Evolutionary conservation across 2,888 invertebrate genomes (phyloP), one percentile per base, ranked within the genome.

Genomic region (Toxonevra muliebris): DNA sequence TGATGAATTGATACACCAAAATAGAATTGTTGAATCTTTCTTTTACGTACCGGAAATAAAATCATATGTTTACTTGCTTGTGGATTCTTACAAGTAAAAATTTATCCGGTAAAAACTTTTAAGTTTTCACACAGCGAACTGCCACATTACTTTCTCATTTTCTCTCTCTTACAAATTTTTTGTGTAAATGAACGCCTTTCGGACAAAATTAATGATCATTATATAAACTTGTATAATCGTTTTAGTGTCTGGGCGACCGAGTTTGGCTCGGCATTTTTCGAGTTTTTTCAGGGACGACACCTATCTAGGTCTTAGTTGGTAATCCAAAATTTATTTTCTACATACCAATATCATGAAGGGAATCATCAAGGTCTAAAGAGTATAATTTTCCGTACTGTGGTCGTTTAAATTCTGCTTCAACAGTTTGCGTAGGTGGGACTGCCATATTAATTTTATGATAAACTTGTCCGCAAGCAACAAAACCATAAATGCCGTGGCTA

Each of bases 401-500:
- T 17, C 52, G 52, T 13, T 52, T 17, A 52, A 52, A 52, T n/a
- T 11, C 52, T 15, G n/a, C 52, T 11, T 11, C 52, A 11, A 11
- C 52, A n/a, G 13, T 52, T n/a, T 52, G 52, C n/a, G 8, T 52
- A 8, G 52, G 52, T 8, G 13, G 52, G 17, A 17, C 52, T 52
- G n/a, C 17, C 52, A n/a, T 52, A 52, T 52, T 52, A n/a, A 52
- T 52, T 52, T 52, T 52, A 13, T 52, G 52, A 52, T n/a, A 52
- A 7, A 52, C n/a, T 52, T 52, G 52, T 11, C 52, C 52, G 52
- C 52, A 52, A 52, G 52, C 52, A 13, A n/a, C 17, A n/a, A 52
- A 52, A 11, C 52, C 17, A 52, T 52, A 52, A 52, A 52, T 52
- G 17, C 52, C 52, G n/a, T 52, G 52, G 52, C n/a, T 52, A 52